Evolutionary conservation across 2,888 invertebrate genomes (phyloP), one percentile per base, ranked within the genome.

Genomic region (Plebejus anna): DNA sequence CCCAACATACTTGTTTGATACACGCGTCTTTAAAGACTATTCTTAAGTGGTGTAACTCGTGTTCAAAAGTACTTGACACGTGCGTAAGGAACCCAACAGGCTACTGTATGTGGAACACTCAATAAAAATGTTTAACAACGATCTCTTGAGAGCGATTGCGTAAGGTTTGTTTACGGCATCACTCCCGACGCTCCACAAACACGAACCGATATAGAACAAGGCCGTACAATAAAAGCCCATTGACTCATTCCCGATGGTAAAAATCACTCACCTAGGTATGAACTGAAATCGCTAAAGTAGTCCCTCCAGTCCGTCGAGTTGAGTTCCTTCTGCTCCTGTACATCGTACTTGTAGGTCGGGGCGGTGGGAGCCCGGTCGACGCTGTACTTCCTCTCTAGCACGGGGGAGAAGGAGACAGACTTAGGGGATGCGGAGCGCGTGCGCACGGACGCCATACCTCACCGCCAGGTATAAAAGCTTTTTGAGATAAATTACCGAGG

Each of bases 381-480:
- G 86, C 91, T 94, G 85, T 95, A 95, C 81, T 95, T 95, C 80
- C 95, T 89, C 82, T 95, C 95, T 79, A 95, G 94, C 80, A 95
- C 94, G 80, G 95, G 95, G 86, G 95, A 95, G 88, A 95, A 95
- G 83, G 95, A 95, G 81, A 95, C 95, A 66, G 95, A 94, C 87
- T 95, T 95, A 80, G 95, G 95, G 87, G 95, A 95, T 85, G 95
- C 95, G 77, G 95, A 95, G 88, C 95, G 95, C 93, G 94, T 94
- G 94, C 95, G 95, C 93, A 95, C 92, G 82, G 94, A 95, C 84
- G 95, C 94, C 95, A 95, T 95, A 89, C 89, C 90, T 91, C 85
- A 84, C 77, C 77, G 82, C 80, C 82, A 80, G 80, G 88, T 94
- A 93, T 94, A 93, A 86, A 92, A 92, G 86, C 84, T 85, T 87